Conservation (phyloP, 2,888 invertebrate genomes). For the Apotomis betuletana region DNA sequence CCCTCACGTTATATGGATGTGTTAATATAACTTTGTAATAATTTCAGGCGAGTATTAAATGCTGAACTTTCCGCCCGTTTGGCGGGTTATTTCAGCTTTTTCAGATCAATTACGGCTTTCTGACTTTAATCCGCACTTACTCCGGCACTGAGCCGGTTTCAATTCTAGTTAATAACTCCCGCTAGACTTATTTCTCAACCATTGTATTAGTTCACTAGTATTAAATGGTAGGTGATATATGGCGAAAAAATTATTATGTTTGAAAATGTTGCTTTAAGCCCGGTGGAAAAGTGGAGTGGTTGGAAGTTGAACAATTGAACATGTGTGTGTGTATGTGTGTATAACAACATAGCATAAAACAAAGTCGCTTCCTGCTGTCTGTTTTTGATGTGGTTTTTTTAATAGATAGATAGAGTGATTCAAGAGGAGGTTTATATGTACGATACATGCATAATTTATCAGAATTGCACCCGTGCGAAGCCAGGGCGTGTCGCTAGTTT, state of each 20-base stretch:
- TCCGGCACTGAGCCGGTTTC: slow-evolving; percentile 37
- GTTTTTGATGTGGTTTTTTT: too few relatives aligned
- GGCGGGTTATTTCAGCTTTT: slow-evolving; percentile 38
- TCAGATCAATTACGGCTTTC: slow-evolving; percentile 41
- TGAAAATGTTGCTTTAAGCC: neutral
- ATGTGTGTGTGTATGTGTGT: too few relatives aligned
- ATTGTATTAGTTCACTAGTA: slow-evolving; percentile 18
- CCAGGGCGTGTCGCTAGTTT: too few relatives aligned
- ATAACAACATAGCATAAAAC: too few relatives aligned
- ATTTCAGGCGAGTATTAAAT: slow-evolving; percentile 21
- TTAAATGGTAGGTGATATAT: neutral
- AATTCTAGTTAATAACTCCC: slow-evolving; percentile 37
- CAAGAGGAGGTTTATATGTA: too few relatives aligned
- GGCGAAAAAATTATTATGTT: neutral
- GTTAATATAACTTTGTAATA: neutral
- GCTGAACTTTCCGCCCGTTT: slow-evolving; percentile 34
- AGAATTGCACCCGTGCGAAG: too few relatives aligned
- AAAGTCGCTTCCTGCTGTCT: too few relatives aligned
- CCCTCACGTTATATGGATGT: neutral
- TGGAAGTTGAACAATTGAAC: too few relatives aligned
- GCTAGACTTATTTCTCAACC: slow-evolving; percentile 24
- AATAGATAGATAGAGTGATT: too few relatives aligned
- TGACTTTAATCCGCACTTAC: slow-evolving; percentile 36
- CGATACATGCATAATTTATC: too few relatives aligned
- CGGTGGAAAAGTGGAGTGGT: too few relatives aligned